A percentile compares a stretch with the other conserved stretches of the same genome.
Conservation (phyloP, 2,888 invertebrate species). For the Sinotaia quadrata region DNA sequence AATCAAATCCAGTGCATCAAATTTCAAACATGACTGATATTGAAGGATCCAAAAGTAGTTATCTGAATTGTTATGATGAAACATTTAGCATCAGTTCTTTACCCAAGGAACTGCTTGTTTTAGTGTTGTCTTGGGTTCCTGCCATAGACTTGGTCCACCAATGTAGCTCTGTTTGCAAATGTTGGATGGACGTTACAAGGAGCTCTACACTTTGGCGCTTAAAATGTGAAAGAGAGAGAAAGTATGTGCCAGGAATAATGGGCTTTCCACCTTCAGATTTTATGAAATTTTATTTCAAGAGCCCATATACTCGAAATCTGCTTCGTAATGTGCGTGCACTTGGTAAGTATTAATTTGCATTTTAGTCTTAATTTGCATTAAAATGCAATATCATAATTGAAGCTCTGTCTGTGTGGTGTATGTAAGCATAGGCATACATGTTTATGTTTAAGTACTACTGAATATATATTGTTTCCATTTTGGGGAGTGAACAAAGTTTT, state of each 20-base stretch:
- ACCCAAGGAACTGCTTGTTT: conserved; percentile 10
- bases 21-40: no score
- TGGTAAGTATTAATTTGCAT: neutral
- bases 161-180: conserved; percentile 8
- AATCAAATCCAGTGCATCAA: no score
- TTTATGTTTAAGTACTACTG: no score
- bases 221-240: conserved; percentile 7
- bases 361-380: neutral
- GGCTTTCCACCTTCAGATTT: conserved; percentile 15
- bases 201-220: neutral
- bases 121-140: conserved; percentile 17
- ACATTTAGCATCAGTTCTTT: neutral
- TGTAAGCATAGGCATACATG: no score
- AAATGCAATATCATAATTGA: neutral
- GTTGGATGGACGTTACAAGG: neutral
- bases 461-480: no score
- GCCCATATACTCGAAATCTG: conserved; percentile 14
- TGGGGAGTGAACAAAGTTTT: no score
- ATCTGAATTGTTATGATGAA: no score
- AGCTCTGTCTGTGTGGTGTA: no score
- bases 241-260: conserved; percentile 5
- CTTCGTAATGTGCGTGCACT: conserved; percentile 3
- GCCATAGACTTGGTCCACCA: conserved; percentile 1
- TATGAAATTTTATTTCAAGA: conserved; percentile 4
- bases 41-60: no score